Evolutionary conservation across 2,888 invertebrate genomes (phyloP).

Genomic region (Anoplius nigerrimus): DNA sequence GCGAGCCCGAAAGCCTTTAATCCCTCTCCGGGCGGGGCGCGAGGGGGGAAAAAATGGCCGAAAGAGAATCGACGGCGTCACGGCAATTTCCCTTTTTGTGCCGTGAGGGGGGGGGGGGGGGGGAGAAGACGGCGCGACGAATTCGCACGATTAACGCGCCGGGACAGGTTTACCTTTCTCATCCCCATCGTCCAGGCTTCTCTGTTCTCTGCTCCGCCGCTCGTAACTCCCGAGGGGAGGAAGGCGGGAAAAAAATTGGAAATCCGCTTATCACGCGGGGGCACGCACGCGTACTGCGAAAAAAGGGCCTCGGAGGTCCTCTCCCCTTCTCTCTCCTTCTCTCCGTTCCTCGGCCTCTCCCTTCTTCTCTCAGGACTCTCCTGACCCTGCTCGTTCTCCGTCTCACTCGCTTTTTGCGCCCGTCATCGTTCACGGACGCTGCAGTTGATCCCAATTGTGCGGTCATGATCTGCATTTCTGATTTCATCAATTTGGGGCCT

Average conservation of each 20-base stretch:
- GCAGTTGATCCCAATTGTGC: constrained; percentile 58
- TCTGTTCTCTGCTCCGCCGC: background rate
- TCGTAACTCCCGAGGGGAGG: background rate
- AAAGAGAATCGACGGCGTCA: no score
- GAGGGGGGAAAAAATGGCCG: no score
- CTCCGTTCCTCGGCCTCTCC: constrained; percentile 4
- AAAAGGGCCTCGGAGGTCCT: background rate
- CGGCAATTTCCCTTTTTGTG: no score
- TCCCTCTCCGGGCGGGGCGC: no score
- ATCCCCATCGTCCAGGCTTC: background rate
- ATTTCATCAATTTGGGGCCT: constrained; percentile 59
- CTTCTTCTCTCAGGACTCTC: constrained; percentile 8
- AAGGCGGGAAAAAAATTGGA: constrained; percentile 26
- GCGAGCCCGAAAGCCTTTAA: no score
- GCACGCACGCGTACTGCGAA: background rate
- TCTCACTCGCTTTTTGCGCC: background rate
- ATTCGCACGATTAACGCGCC: constrained; percentile 17
- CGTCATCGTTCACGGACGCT: constrained; percentile 6
- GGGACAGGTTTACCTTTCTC: background rate
- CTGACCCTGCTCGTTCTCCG: constrained; percentile 7
- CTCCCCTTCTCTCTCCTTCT: background rate
- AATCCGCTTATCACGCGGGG: constrained; percentile 54
- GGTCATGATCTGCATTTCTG: constrained; percentile 64
- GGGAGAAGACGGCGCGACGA: constrained; percentile 1
- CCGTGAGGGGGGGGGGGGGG: no score